These are phyloP conservation scores for Drosophila ochracea DNA, from an alignment of 2,888 invertebrate genomes.

Conservation along the genomic window DNA sequence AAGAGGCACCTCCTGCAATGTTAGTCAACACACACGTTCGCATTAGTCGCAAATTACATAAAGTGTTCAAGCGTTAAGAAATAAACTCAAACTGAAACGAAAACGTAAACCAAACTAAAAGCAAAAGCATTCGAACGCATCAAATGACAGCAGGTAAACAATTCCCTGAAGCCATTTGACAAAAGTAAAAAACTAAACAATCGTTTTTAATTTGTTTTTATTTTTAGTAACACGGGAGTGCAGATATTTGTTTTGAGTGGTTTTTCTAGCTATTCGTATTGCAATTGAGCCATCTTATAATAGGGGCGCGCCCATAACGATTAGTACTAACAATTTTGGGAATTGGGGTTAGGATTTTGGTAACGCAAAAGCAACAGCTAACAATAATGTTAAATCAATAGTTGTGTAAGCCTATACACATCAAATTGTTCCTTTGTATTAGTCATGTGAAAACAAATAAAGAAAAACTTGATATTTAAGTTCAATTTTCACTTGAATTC, in stretches of 20 bases:
- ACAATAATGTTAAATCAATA: constrained; percentile 8
- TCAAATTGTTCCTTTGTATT: background rate
- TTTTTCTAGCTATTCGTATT: constrained; percentile 33
- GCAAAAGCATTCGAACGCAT: constrained; percentile 77
- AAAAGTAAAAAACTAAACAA: constrained; percentile 28
- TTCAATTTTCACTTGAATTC: background rate
- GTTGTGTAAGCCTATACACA: constrained; percentile 1
- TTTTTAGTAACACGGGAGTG: constrained; percentile 55
- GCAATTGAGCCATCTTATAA: constrained; percentile 10
- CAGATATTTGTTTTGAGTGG: constrained; percentile 35
- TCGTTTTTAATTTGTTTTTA: constrained; percentile 5
- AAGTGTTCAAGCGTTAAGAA: constrained; percentile 44
- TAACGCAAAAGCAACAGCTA: constrained; percentile 15
- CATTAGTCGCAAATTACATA: constrained; percentile 8
- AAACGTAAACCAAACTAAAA: constrained; percentile 59
- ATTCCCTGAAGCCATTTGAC: constrained; percentile 25
- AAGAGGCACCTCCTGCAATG: constrained; percentile 84
- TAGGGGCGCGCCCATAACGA: constrained; percentile 20
- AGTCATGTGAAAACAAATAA: background rate
- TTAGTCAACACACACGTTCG: constrained; percentile 37
- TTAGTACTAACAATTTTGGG: constrained; percentile 24
- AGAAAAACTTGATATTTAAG: background rate
- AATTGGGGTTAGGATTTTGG: constrained; percentile 8
- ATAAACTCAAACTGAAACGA: constrained; percentile 43
- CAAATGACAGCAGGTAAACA: constrained; percentile 36